Evolutionary conservation across 1,140 invertebrate species (phyloP), one percentile per base, ranked within the genome.

Genomic region (Laodelphax striatellus): DNA sequence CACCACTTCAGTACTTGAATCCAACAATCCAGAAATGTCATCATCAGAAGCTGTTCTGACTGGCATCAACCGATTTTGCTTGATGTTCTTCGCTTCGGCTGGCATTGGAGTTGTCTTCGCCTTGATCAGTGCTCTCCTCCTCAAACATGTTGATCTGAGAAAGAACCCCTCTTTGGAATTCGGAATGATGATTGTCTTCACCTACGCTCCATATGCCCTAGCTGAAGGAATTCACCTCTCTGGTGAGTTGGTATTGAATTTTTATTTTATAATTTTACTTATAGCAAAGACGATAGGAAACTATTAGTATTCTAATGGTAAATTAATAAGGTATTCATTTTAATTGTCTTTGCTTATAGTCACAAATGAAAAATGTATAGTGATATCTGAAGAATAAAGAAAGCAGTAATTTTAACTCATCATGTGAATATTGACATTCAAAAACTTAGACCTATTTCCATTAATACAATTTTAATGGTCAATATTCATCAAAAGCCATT

Each of bases 81-180:
- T 93, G 43, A 97, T 98, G 90, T 99, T 99, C 72, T 97, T 99
- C 77, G 94, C 92, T 4, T 99, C 97, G 6, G 94, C 96, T 57
- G 91, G 90, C 17, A 95, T 99, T 68, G 97, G 97, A n/a, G 90
- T 94, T 10, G 77, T 90, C 14, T 97, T 95, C 79, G 97, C 94
- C 16, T 76, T 99, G 4, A 83, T 93, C 16, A 97, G 93, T 77
- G 94, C 96, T 38, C 74, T 98, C 28, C 76, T 97, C 38, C 79
- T 98, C 22, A 99, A 99, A 77, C 92, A 98, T 78, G 83, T 98
- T 63, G 94, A 99, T 77, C 78, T 99, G 14, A 79, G 96, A 42
- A 97, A 97, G 75, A 97, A 98, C 77, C 97, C 97, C 0, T 98
- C 95, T 6, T 76, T 99, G 42, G 97, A 99, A 76, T 96, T 99